Percentiles rank a stretch among this genome's conserved stretches.
phyloP scores from a whole-genome alignment of 2,797 vertebrate species.

The Melanotaenia maccullochi region DNA sequence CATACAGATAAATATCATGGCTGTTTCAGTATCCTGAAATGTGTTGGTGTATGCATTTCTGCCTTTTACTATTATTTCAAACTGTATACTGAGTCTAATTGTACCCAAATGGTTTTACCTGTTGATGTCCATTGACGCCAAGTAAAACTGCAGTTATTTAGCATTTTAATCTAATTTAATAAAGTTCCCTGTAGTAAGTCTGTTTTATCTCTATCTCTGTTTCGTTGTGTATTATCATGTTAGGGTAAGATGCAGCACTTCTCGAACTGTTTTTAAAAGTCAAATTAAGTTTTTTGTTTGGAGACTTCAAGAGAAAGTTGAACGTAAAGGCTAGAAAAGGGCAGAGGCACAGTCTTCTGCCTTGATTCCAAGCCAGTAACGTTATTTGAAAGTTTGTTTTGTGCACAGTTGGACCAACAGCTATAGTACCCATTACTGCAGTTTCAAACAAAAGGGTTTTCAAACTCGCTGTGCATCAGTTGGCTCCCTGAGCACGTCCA shows the following conservation, averaged over 20 bases:
- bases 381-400: conserved; percentile 15
- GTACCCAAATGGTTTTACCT: not conserved
- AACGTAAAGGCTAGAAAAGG: conserved; percentile 24
- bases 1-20: conserved; percentile 25
- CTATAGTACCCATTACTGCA: not conserved
- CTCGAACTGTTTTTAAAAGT: not conserved
- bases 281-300: not conserved
- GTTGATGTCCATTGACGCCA: not conserved
- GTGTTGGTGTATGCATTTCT: conserved; percentile 19
- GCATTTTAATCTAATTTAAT: not conserved
- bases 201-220: not conserved
- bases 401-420: conserved; percentile 3
- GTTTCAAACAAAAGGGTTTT: conserved; percentile 11
- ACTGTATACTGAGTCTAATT: not conserved
- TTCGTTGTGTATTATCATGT: not conserved
- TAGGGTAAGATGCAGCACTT: not conserved
- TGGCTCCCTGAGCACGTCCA: not conserved
- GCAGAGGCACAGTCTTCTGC: conserved; percentile 1
- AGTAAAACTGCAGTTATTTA: not conserved
- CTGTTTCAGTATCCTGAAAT: conserved; percentile 24
- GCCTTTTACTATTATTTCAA: conserved; percentile 3
- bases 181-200: not conserved
- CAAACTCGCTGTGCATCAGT: conserved; percentile 11
- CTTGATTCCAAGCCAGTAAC: conserved; percentile 7
- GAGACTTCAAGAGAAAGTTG: conserved; percentile 1